These are phyloP conservation scores for Bungarus multicinctus DNA, from an alignment of 2,113 vertebrate species.

Conservation along the genomic window DNA sequence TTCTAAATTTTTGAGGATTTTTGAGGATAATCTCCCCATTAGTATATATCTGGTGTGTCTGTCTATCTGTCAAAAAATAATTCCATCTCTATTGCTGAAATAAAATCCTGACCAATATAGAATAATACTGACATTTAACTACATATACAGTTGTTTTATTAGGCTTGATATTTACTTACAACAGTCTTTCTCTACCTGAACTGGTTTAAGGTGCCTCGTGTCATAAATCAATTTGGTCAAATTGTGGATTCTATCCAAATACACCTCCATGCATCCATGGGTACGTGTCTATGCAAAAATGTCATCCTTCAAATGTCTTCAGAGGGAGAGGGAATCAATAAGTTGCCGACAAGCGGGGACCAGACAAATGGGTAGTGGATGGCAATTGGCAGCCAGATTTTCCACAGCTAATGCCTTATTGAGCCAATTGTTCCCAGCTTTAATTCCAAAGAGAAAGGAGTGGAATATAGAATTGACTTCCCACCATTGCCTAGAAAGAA, in stretches of 20 bases:
- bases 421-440: not conserved
- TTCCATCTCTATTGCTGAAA: not conserved
- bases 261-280: not conserved
- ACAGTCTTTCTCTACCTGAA: not conserved
- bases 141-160: not conserved
- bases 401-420: not conserved
- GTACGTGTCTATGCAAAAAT: not conserved
- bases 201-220: not conserved
- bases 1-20: not conserved
- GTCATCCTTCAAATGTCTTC: not conserved
- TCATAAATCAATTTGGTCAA: not conserved
- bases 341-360: not conserved
- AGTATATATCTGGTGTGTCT: not conserved
- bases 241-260: not conserved
- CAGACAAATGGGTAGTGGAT: not conserved
- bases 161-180: not conserved
- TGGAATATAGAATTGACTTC: not conserved
- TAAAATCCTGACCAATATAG: not conserved
- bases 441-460: not conserved
- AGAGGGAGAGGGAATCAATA: not conserved
- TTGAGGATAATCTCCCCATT: not conserved
- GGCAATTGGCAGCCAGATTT: not conserved
- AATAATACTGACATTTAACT: not conserved
- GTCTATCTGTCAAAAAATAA: not conserved
- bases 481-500: not conserved